Evolutionary conservation across 2,888 invertebrate genomes (phyloP).

Genomic region (Campopleginae sp.): DNA sequence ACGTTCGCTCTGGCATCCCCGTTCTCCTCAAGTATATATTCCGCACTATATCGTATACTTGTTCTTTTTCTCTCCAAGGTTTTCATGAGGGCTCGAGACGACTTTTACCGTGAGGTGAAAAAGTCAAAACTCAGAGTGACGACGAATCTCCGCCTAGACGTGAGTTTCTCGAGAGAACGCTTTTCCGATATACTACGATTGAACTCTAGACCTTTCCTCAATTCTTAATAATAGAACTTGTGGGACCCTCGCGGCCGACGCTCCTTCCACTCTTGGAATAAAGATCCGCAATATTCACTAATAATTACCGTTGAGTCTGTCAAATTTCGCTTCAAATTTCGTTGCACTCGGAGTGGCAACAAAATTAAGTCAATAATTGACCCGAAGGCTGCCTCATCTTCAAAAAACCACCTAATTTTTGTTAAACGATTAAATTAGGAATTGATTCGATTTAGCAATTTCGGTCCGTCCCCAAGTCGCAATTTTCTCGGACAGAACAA

Average conservation of each 20-base stretch:
- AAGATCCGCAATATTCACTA: neutral
- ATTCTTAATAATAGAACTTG: conserved; percentile 18
- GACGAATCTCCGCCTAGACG: conserved; percentile 35
- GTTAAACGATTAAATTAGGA: no score
- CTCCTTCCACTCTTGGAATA: neutral
- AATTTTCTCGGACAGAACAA: no score
- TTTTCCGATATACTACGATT: conserved; percentile 37
- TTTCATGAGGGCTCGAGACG: conserved; percentile 45
- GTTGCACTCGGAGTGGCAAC: no score
- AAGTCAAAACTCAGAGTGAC: conserved; percentile 48
- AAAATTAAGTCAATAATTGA: no score
- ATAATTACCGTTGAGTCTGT: neutral
- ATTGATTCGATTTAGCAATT: no score
- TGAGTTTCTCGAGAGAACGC: conserved; percentile 15
- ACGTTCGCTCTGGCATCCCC: conserved; percentile 40
- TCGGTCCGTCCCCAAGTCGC: no score
- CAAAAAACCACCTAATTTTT: no score
- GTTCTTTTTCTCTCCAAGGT: conserved; percentile 56
- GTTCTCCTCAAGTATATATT: conserved; percentile 42
- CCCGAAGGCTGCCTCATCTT: no score
- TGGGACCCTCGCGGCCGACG: neutral
- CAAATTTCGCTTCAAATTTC: neutral
- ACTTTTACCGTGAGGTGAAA: conserved; percentile 51
- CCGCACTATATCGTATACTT: conserved; percentile 37
- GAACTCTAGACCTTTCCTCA: conserved; percentile 26